phyloP scores from a whole-genome alignment of 1,140 invertebrate species.

The Drosophila azteca region DNA sequence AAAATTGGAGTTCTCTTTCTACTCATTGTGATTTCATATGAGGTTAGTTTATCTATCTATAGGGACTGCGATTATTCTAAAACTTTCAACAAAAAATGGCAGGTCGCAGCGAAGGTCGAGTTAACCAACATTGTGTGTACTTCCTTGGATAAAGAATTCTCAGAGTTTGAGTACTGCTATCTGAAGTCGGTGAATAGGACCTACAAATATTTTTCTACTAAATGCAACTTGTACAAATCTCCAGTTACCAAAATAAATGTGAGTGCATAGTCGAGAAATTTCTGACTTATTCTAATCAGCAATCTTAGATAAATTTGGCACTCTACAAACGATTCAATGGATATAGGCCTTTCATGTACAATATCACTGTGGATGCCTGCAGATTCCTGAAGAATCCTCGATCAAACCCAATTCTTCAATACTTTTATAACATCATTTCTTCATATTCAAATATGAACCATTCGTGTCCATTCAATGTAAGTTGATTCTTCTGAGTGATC shows the following conservation, averaged over 20 bases:
- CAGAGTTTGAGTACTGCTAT: constrained; percentile 4
- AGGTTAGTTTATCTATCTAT: too few species aligned
- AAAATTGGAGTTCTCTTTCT: too few species aligned
- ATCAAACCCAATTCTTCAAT: not conserved
- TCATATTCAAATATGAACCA: not conserved
- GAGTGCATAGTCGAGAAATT: too few species aligned
- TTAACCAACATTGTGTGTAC: not conserved
- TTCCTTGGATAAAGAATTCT: not conserved
- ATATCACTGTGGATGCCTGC: constrained; percentile 1
- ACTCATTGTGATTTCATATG: too few species aligned
- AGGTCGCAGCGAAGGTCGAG: not conserved
- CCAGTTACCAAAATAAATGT: not conserved
- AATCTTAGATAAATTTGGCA: not conserved
- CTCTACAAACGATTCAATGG: not conserved
- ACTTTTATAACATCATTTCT: not conserved
- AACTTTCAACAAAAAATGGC: too few species aligned
- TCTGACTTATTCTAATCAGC: too few species aligned
- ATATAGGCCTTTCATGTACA: constrained; percentile 7
- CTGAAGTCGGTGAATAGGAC: constrained; percentile 4
- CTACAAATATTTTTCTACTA: not conserved
- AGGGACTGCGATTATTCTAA: too few species aligned
- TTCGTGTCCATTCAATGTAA: constrained; percentile 5
- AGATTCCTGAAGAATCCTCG: not conserved
- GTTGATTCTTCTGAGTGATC: not conserved
- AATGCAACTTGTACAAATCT: not conserved